These are phyloP conservation scores for Zosterops pallidus DNA, from an alignment of 2,113 vertebrate species.

Conservation along the genomic window DNA sequence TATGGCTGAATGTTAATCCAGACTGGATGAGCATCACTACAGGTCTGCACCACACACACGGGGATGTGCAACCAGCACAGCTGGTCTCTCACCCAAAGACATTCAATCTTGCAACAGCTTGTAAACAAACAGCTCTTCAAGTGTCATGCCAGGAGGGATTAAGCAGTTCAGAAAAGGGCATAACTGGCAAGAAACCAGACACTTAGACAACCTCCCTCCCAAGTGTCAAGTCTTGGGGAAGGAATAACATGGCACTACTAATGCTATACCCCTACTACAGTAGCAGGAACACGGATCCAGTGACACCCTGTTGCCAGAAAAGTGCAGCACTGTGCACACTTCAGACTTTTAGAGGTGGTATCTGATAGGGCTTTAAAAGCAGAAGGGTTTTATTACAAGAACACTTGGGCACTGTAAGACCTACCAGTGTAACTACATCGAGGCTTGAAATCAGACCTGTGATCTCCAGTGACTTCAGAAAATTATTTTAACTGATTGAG, in stretches of 20 bases:
- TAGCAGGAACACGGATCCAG: background rate
- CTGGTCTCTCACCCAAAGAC: background rate
- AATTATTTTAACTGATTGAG: background rate
- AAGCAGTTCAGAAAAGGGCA: background rate
- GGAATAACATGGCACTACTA: background rate
- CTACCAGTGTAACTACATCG: fast-evolving
- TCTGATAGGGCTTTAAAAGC: background rate
- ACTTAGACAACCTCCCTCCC: background rate
- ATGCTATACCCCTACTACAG: background rate
- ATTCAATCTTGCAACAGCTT: background rate
- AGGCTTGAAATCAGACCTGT: background rate
- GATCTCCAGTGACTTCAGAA: background rate
- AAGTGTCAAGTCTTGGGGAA: background rate
- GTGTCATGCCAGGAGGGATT: background rate
- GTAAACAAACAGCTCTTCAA: background rate
- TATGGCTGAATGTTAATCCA: background rate
- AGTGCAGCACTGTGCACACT: background rate
- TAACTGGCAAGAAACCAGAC: background rate
- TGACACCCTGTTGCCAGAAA: background rate
- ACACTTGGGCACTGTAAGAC: background rate
- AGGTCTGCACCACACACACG: background rate
- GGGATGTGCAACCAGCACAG: background rate
- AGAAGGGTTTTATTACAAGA: background rate
- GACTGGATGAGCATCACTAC: background rate
- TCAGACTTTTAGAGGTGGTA: background rate